These are phyloP conservation scores for Perca flavescens DNA, from an alignment of 2,113 vertebrate genomes.

Conservation along the genomic window DNA sequence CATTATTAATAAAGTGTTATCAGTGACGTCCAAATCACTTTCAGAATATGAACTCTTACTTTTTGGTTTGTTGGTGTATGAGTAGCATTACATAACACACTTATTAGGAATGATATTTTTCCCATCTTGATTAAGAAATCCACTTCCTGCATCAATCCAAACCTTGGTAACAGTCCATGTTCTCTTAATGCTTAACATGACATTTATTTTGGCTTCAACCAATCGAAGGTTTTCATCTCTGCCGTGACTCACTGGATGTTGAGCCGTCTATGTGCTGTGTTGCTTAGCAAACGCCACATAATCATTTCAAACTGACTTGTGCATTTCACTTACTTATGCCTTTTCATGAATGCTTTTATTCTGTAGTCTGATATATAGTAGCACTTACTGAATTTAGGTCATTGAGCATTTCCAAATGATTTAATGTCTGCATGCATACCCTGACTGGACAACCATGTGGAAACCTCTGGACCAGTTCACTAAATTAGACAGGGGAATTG, in stretches of 20 bases:
- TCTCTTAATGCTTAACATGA: neutral
- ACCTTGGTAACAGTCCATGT: neutral
- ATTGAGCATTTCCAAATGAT: slow-evolving; percentile 33
- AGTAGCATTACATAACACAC: neutral
- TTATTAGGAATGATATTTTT: neutral
- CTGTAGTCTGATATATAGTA: slow-evolving; percentile 16
- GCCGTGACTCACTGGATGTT: slow-evolving; percentile 45
- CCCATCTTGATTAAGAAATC: neutral
- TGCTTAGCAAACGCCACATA: slow-evolving; percentile 33
- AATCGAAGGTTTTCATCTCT: neutral
- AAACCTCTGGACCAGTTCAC: slow-evolving; percentile 23
- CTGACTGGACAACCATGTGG: slow-evolving; percentile 28
- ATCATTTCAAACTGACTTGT: slow-evolving; percentile 28
- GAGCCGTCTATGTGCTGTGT: slow-evolving; percentile 17
- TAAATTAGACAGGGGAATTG: slow-evolving; percentile 3
- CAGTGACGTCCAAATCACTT: neutral
- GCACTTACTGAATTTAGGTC: slow-evolving; percentile 39
- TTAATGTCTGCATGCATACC: slow-evolving; percentile 16
- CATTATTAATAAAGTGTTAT: neutral
- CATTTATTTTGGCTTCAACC: slow-evolving; percentile 7
- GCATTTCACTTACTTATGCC: slow-evolving; percentile 18
- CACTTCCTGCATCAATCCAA: neutral
- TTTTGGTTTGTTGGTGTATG: neutral
- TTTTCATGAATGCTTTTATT: slow-evolving; percentile 25
- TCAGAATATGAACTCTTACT: neutral